Conservation (phyloP, 2,888 invertebrate species). For the Dicyrtomina minuta region DNA sequence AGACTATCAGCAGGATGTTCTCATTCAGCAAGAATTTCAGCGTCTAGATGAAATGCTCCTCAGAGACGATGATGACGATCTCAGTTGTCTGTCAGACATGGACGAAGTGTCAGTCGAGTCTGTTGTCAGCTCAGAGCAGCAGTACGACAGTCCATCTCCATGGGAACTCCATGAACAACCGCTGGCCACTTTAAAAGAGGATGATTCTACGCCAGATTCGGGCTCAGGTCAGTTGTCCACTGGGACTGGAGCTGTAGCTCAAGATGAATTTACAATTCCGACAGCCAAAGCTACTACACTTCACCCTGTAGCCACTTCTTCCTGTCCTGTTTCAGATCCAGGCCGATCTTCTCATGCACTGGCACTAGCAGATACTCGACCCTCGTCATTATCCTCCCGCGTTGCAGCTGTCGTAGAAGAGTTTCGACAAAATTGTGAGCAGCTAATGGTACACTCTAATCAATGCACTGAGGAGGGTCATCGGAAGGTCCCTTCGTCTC, state of each 20-base stretch:
- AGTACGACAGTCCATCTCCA: conserved; percentile 13
- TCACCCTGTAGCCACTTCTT: no score
- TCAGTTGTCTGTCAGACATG: not conserved
- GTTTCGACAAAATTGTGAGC: conserved; percentile 2
- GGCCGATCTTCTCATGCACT: no score
- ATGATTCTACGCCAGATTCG: no score
- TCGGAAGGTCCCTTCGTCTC: not conserved
- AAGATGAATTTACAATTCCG: not conserved
- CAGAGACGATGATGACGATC: conserved; percentile 22
- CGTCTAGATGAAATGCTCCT: conserved; percentile 23
- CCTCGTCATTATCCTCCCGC: not conserved
- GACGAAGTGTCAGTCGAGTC: conserved; percentile 21
- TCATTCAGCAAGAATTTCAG: conserved; percentile 30
- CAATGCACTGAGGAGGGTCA: not conserved
- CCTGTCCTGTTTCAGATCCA: not conserved
- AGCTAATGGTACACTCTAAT: not conserved
- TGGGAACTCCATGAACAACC: not conserved
- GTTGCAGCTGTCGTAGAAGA: conserved; percentile 7
- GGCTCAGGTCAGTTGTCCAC: not conserved
- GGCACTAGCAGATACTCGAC: not conserved
- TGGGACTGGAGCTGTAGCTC: not conserved
- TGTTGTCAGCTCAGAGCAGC: conserved; percentile 16
- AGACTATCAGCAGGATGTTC: conserved; percentile 27
- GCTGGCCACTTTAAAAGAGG: no score
- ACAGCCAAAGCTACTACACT: not conserved